Base-by-base conservation (phyloP, 2,113 vertebrate genomes). In the Oncorhynchus masou region DNA sequence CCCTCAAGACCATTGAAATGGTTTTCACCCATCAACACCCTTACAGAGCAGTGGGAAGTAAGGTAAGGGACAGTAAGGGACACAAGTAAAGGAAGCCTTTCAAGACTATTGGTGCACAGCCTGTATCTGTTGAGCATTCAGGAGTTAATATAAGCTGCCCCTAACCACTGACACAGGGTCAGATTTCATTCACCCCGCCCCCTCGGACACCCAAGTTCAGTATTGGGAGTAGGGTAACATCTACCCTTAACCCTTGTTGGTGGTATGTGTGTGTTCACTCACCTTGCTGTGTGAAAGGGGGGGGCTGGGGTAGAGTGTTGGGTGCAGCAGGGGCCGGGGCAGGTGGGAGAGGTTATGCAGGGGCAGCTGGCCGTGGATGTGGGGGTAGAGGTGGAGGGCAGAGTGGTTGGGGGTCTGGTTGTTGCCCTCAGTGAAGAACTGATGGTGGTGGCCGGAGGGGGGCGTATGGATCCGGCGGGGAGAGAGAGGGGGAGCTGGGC, bases 281-380 rank as follows among this genome's bases (percentile, higher is more conserved):
- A 99, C 97, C 96, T 99, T 98, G 88, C 88, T 96, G 91, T 99
- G 98, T 83, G 95, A 89, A 87, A 98, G 97, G 45, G 96, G 95
- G 80, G 97, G 94, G n/a, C 96, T 95, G 81, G 96, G 91, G 79
- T 99, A 99, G 76, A 99, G 92, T 62, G 96, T 95, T 45, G 98
- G 96, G 81, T 98, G 97, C 81, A 98, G 92, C 34, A 98, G 93
- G 0, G 97, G 97, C n/a, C 95, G 94, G 83, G 97, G 95, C 86
- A 99, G 86, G 84, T 96, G 95, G 20, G 95, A 94, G 75, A 95
- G 96, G 11, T 95, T 96, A 90, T 98, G 97, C 83, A 99, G 87
- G 64, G 98, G 97, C 87, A 97, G 91, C 82, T 99, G 97, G 67
- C 97, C 97, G 9, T 99, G 98, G 85, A 99, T 99, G 89, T 99